Evolutionary conservation across 2,888 invertebrate species (phyloP), one percentile per base, ranked within the genome.

Genomic region (Epinotia ramella): DNA sequence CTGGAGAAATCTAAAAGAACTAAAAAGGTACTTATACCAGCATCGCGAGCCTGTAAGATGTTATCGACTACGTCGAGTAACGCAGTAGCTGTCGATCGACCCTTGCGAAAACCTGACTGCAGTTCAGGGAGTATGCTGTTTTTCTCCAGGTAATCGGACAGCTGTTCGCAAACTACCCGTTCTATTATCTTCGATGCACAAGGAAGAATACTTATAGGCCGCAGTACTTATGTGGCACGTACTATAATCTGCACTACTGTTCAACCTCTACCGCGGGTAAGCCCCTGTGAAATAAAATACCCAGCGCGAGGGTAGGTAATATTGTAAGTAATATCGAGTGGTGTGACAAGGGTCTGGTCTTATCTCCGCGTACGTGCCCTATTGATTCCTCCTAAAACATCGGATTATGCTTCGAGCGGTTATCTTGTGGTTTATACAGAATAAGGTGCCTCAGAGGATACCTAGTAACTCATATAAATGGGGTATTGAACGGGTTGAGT

Each of bases 301-400:
- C 75, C 60, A 49, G 49, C 67, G 33, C 57, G 65, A 24, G 63
- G 71, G 71, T 72, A 72, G 72, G 76, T 76, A 76, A 76, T 76
- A 76, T 76, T 72, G 76, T 76, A 76, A 72, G 76, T 72, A 72
- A 76, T 76, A 76, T 76, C 71, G 76, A 76, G 76, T 67, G 73
- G 71, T 44, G 56, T 71, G 71, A 72, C 71, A 62, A 72, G 72
- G 76, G 76, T 71, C 72, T 66, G 16, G 71, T 33, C 71, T 72
- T 76, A 76, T 76, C 76, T 71, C 57, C 20, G 62, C 67, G 76
- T 53, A 76, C 76, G 75, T 75, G 75, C 70, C 67, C 74, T 75
- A 75, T 75, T 75, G 75, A 75, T 75, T 75, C 71, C 75, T 46
- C 64, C 64, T 74, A 74, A 74, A 74, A 74, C 74, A 74, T 74